Percentiles rank a stretch among this genome's conserved stretches.
phyloP scores from a whole-genome alignment of 2,797 vertebrate species.

The Fistularia tabacaria region DNA sequence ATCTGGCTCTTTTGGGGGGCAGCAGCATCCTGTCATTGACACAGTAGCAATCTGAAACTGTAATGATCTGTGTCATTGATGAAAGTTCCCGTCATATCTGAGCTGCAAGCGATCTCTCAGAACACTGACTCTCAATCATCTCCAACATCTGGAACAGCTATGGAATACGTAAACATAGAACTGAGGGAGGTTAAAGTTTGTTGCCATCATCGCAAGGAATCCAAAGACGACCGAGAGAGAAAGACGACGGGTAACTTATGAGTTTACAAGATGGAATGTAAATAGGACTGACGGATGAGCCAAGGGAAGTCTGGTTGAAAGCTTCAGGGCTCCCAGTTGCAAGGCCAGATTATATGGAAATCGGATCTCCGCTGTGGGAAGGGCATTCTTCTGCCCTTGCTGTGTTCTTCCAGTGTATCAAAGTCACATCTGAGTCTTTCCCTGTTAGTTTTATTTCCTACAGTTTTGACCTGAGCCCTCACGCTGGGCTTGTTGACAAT shows the following conservation, averaged over 20 bases:
- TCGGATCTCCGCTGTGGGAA: slow-evolving; percentile 44
- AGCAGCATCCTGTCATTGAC: slow-evolving; percentile 34
- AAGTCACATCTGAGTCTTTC: slow-evolving; percentile 51
- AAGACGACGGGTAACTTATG: slow-evolving; percentile 26
- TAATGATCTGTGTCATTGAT: slow-evolving; percentile 74
- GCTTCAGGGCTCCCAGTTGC: slow-evolving; percentile 50
- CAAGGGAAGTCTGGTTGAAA: slow-evolving; percentile 56
- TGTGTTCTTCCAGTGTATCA: slow-evolving; percentile 58
- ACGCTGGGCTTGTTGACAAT: slow-evolving; percentile 40
- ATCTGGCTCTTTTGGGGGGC: slow-evolving; percentile 17
- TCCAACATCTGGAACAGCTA: slow-evolving; percentile 75
- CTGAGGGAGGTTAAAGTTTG: slow-evolving; percentile 25
- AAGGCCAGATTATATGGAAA: slow-evolving; percentile 48
- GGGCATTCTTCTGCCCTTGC: slow-evolving; percentile 50
- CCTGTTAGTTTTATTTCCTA: slow-evolving; percentile 28
- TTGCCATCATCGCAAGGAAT: slow-evolving; percentile 48
- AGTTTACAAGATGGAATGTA: slow-evolving; percentile 64
- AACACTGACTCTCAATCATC: slow-evolving; percentile 71
- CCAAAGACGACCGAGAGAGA: slow-evolving; percentile 42
- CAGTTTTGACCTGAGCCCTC: slow-evolving; percentile 43
- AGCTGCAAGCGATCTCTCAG: slow-evolving; percentile 66
- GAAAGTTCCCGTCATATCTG: slow-evolving; percentile 68
- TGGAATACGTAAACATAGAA: slow-evolving; percentile 67
- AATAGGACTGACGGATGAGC: slow-evolving; percentile 61
- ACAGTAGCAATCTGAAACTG: slow-evolving; percentile 62